Evolutionary conservation across 1,140 invertebrate species (phyloP), one percentile per base, ranked within the genome.

Genomic region (Pseudachorutes palmiensis): DNA sequence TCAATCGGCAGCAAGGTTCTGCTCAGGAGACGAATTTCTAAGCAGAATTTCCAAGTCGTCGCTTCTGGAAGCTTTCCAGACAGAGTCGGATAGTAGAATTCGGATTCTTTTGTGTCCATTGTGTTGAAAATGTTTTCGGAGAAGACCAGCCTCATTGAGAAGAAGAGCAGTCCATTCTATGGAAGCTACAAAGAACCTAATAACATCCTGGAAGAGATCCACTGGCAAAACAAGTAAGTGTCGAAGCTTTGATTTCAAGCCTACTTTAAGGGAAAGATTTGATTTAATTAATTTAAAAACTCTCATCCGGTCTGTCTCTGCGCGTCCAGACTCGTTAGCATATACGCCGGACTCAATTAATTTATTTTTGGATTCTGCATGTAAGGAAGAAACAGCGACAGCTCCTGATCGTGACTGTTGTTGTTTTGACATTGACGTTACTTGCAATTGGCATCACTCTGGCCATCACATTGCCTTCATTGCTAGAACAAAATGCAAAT

Each of bases 111-210:
- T n/a, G n/a, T n/a, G n/a, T n/a, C n/a, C n/a, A n/a, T n/a, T n/a
- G n/a, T n/a, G n/a, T 28, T 61, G 0, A 67, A 61, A 65, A 74
- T 74, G 72, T 74, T 68, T 59, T 70, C 69, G 0, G 72, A 74
- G 58, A 74, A 74, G 57, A 65, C 69, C 22, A 67, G 62, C 60
- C 61, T 74, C 2, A 67, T 67, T 19, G 72, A 74, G 19, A 73
- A 73, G 58, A 51, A 66, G 30, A 66, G 69, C 19, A 74, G 71
- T 41, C 69, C 72, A 9, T 74, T 74, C 51, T 74, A 74, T 58
- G 72, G 72, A 22, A 70, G 67, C 41, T 74, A 74, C 59, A 74
- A 74, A 41, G 72, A 74, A 57, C 9, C 51, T 9, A 65, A 66
- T 24, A 66, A 57, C 45, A 28, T 66, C 1, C 36, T 70, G 0